A percentile compares a stretch with the other conserved stretches of the same genome.
Conservation (phyloP, 2,113 vertebrate species). For the Brachypodius melanocephalos region DNA sequence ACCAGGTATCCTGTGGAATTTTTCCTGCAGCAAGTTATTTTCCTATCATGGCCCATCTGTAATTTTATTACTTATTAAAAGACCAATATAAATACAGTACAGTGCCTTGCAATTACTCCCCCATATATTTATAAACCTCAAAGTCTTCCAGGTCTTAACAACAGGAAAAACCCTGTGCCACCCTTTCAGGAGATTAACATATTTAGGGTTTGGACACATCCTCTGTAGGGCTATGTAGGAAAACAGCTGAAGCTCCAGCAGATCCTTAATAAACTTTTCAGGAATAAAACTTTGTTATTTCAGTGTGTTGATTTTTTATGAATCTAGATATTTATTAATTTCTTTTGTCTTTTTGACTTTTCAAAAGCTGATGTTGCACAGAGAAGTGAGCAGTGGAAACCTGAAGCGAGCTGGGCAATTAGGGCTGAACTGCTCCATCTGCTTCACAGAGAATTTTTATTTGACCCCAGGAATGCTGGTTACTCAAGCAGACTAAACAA, state of each 20-base stretch:
- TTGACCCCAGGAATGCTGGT: background rate
- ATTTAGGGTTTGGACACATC: background rate
- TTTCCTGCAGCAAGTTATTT: background rate
- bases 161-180: background rate
- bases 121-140: background rate
- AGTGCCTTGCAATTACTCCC: background rate
- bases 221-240: background rate
- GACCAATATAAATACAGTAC: background rate
- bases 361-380: background rate
- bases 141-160: background rate
- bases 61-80: background rate
- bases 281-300: background rate
- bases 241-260: background rate
- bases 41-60: background rate
- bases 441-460: background rate
- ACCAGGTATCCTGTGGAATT: background rate
- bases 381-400: background rate
- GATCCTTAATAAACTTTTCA: background rate
- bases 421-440: background rate
- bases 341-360: background rate
- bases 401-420: background rate
- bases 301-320: background rate
- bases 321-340: background rate
- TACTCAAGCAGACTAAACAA: constrained; percentile 16
- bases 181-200: background rate